A percentile compares a stretch with the other conserved stretches of the same genome.
Evolutionary conservation across 2,113 vertebrate genomes (phyloP).

Genomic region (Spea multiplicata): DNA sequence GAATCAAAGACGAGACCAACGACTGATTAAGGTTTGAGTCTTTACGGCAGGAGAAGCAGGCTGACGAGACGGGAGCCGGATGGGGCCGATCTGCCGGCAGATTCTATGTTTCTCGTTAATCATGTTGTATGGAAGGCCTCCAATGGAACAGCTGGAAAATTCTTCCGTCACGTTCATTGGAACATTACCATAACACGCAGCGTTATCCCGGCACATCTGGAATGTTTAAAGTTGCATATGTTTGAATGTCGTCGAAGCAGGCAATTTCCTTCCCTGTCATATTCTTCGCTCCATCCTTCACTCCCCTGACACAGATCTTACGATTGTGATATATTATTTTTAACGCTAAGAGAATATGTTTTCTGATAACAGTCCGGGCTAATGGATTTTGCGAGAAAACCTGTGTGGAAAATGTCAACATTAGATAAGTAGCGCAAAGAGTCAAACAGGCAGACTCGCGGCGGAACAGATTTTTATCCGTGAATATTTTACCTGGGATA

Average conservation of each 20-base stretch:
- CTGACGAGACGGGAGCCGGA: too few species aligned
- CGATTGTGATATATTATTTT: conserved; percentile 46
- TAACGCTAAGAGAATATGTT: conserved; percentile 43
- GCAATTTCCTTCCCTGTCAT: conserved; percentile 44
- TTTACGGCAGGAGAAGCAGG: too few species aligned
- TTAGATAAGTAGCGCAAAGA: conserved; percentile 53
- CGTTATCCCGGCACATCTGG: conserved; percentile 11
- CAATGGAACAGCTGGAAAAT: too few species aligned
- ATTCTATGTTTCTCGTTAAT: too few species aligned
- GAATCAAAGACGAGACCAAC: too few species aligned
- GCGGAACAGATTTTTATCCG: conserved; percentile 48
- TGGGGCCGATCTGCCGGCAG: too few species aligned
- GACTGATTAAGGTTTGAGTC: too few species aligned
- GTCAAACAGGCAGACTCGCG: conserved; percentile 40
- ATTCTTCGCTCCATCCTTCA: conserved; percentile 51
- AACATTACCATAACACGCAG: neutral
- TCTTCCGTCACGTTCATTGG: too few species aligned
- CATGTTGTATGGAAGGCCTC: too few species aligned
- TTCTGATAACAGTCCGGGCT: conserved; percentile 44
- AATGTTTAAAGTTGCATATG: conserved; percentile 13
- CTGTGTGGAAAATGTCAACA: conserved; percentile 53
- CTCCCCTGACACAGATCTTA: conserved; percentile 44
- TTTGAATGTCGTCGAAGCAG: conserved; percentile 5
- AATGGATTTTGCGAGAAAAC: conserved; percentile 55
- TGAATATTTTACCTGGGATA: conserved; percentile 54